Conservation (phyloP, 1,140 invertebrate genomes). For the Colletes gigas region DNA sequence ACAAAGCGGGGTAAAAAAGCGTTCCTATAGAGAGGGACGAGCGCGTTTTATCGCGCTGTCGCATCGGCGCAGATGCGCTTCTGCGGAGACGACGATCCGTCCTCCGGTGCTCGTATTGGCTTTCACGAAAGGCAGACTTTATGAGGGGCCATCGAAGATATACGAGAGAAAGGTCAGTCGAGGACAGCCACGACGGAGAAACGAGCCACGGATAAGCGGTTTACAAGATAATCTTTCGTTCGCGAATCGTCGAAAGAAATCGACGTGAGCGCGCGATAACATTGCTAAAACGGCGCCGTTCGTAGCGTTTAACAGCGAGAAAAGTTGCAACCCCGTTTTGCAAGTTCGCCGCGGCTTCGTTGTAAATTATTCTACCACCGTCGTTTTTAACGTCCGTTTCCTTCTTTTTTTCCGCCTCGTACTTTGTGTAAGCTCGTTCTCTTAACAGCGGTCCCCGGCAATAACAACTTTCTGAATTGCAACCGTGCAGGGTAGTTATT, state of each 20-base stretch:
- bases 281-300: background rate
- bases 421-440: background rate
- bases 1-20: conserved; percentile 41
- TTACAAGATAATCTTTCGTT: conserved; percentile 41
- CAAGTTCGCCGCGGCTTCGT: background rate
- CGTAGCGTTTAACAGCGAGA: background rate
- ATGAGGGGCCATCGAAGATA: conserved; percentile 25
- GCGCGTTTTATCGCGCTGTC: conserved; percentile 67
- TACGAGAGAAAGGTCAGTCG: conserved; percentile 25
- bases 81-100: conserved; percentile 14
- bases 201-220: background rate
- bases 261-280: conserved; percentile 13
- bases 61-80: conserved; percentile 71
- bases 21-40: conserved; percentile 35
- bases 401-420: background rate
- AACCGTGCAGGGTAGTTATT: background rate
- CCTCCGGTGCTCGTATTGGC: conserved; percentile 33
- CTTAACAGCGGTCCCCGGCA: background rate
- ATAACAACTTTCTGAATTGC: background rate
- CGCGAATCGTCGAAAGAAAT: conserved; percentile 34
- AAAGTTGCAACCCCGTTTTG: background rate
- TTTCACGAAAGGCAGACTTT: conserved; percentile 31
- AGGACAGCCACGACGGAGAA: background rate
- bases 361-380: conserved; percentile 20
- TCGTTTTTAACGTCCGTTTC: background rate